Evolutionary conservation across 2,888 invertebrate species (phyloP).

Genomic region (Sipha maydis): DNA sequence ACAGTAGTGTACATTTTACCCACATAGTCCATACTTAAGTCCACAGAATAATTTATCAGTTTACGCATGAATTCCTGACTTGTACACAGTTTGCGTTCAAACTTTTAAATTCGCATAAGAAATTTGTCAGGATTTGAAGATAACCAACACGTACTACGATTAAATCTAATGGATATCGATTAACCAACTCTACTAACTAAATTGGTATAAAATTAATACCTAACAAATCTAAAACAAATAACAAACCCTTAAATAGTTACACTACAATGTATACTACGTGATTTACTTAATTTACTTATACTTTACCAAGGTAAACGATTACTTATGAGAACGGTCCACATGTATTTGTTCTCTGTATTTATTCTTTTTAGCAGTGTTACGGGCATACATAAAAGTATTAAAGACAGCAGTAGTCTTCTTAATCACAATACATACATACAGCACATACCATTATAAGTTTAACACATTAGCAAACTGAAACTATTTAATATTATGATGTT

Average conservation of each 20-base stretch:
- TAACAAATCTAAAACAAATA: not conserved
- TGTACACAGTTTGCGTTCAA: not conserved
- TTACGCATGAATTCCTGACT: slow-evolving; percentile 21
- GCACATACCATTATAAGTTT: too few species aligned
- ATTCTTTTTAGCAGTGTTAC: too few species aligned
- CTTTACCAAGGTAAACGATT: not conserved
- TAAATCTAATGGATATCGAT: not conserved
- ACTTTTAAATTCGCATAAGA: slow-evolving; percentile 3
- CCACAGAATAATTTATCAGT: slow-evolving; percentile 7
- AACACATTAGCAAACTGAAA: too few species aligned
- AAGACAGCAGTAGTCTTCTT: too few species aligned
- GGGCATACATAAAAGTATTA: too few species aligned
- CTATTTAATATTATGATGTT: too few species aligned
- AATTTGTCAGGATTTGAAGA: not conserved
- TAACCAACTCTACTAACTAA: not conserved
- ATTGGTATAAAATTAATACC: not conserved
- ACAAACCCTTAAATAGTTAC: not conserved
- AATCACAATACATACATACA: too few species aligned
- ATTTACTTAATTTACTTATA: not conserved
- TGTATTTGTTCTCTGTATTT: not conserved
- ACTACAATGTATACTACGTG: not conserved
- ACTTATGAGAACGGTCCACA: not conserved
- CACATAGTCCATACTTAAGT: too few species aligned
- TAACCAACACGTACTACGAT: not conserved
- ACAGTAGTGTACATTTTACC: not conserved